Evolutionary conservation across 2,113 vertebrate species (phyloP), one percentile per base, ranked within the genome.

Genomic region (Anhinga rufa): DNA sequence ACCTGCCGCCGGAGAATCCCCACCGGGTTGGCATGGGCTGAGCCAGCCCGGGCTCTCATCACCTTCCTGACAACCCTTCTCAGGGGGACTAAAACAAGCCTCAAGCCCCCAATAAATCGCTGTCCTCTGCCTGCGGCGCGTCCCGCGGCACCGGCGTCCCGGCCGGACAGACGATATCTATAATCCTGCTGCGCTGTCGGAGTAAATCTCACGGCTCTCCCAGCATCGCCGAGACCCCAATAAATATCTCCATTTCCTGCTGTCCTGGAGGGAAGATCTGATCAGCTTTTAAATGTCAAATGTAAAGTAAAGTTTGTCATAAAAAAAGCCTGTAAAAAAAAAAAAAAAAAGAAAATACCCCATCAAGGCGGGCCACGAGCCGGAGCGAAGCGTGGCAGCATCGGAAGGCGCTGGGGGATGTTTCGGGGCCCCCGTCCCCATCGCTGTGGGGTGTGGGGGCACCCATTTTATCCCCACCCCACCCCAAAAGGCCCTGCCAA

Each of bases 271-370:
- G 96, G 93, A 86, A 97, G 96, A 97, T 96, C 91, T 29, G 66
- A 93, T 91, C 91, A 57, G 97, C 94, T 97, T 91, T 96, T 97
- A 98, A 98, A 97, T 97, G 97, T 98, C 97, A 98, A 62, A 90
- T 74, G 76, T 95, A 97, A 97, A 97, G 97, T 92, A 96, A 97
- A 98, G 97, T 97, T 98, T 97, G 97, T 97, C 97, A 97, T 97
- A 97, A 98, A 98, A 42, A 96, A 89, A 89, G 66, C 90, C 90
- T 64, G 95, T 98, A 82, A 98, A 40, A 40, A 40, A 40, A 96
- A 90, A 61, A 25, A 21, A 22, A 40, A 31, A 31, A 12, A 57
- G 38, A 62, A 52, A 88, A 77, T 20, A 13, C 32, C 48, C 25
- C 10, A 1, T 4, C 0, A 31, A 12, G 34, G 69, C 0, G 8